A percentile compares a stretch with the other conserved stretches of the same genome.
Evolutionary conservation across 64 coral and sea anemone genomes (phyloP).

Genomic region (Trachythela sp.): DNA sequence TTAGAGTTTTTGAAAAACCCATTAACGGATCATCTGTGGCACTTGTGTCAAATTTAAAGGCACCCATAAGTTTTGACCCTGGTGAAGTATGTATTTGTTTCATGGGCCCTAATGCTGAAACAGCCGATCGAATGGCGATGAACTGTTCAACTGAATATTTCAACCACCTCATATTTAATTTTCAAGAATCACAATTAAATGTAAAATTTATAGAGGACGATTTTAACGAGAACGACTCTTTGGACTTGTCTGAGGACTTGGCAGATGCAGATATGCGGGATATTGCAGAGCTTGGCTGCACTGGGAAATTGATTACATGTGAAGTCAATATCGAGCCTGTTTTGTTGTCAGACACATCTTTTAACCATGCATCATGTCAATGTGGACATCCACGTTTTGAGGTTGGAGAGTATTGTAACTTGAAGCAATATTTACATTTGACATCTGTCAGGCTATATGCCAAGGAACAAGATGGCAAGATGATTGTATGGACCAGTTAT

Average conservation of each 20-base stretch:
- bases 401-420: background rate
- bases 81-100: background rate
- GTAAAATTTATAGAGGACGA: background rate
- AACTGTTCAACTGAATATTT: background rate
- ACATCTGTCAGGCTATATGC: background rate
- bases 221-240: background rate
- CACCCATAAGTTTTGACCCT: background rate
- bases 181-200: background rate
- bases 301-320: background rate
- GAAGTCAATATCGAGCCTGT: background rate
- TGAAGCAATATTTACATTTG: background rate
- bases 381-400: background rate
- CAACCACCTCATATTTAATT: background rate
- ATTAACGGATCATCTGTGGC: background rate
- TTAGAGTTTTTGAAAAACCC: background rate
- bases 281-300: background rate
- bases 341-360: background rate
- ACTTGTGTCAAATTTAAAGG: background rate
- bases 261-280: background rate
- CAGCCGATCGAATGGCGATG: background rate
- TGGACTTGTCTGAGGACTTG: background rate
- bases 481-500: background rate
- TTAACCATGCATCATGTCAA: conserved; percentile 12
- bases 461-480: background rate
- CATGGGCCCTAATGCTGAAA: background rate